Evolutionary conservation across 2,888 invertebrate species (phyloP).

Genomic region (Drosophila kuntzei): DNA sequence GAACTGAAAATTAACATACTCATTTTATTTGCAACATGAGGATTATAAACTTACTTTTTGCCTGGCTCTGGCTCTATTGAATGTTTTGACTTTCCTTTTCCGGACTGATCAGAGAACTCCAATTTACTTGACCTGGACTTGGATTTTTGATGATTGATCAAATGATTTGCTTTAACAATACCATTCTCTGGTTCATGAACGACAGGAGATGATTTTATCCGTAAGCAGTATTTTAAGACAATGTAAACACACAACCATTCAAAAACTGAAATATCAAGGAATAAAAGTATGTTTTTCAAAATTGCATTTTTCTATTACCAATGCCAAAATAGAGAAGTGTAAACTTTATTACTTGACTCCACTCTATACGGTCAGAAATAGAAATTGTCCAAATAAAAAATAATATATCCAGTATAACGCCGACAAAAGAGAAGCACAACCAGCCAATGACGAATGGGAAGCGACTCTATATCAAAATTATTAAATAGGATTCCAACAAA

Average conservation of each 20-base stretch:
- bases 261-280: slow-evolving; percentile 24
- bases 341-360: slow-evolving; percentile 24
- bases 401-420: slow-evolving; percentile 32
- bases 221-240: slow-evolving; percentile 45
- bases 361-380: slow-evolving; percentile 8
- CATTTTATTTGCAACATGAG: too few species aligned
- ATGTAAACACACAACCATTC: slow-evolving; percentile 50
- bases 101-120: neutral
- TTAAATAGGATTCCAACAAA: neutral
- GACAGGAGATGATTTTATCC: neutral
- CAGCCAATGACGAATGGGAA: slow-evolving; percentile 20
- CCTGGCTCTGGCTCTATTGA: neutral
- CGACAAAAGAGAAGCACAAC: slow-evolving; percentile 45
- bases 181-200: neutral
- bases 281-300: neutral
- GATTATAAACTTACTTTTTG: neutral
- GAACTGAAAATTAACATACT: neutral
- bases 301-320: slow-evolving; percentile 15
- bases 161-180: neutral
- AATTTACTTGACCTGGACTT: neutral
- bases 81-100: neutral
- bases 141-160: neutral
- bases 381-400: slow-evolving; percentile 41
- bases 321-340: slow-evolving; percentile 46
- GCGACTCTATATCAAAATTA: slow-evolving; percentile 12